Base-by-base conservation (phyloP, 2,797 vertebrate genomes). In the Leptodactylus fallax region DNA sequence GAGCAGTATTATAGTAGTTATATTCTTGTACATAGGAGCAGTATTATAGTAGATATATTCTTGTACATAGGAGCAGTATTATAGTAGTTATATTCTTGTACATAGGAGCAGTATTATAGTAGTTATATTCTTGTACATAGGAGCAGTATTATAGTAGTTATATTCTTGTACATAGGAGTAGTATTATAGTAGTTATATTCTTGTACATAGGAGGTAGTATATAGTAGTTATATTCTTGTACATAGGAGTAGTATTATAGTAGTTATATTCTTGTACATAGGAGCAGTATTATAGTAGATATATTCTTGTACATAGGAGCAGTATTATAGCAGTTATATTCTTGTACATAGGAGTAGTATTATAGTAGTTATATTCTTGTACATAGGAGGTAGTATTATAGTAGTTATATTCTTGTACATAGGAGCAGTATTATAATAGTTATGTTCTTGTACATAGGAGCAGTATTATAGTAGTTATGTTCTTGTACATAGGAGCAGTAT, bases 161-260 rank as follows among this genome's bases (percentile, higher is more conserved):
- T 63, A 56, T 56, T 56, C 55, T 56, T 56, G 55, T 63, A 63
- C 9, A 63, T 21, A 63, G 60, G 19, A 11, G 65, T n/a, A 67
- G 65, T 67, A 67, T 67, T 67, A 67, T 67, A 67, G 65, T 27
- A 67, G 23, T 67, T 67, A 67, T 67, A 67, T 63, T 63, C 55
- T 56, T 56, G 55, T 56, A 63, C 21, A n/a, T 63, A 63, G 60
- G 60, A 14, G 60, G 21, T 7, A 63, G 60, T 63, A 63, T 63
- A 63, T 63, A 63, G 60, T n/a, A 63, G 21, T 7, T 63, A 63
- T 63, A 21, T 25, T 67, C 65, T 67, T 67, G 65, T 67, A 67
- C 12, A 67, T 67, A 67, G 65, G 65, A 16, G 63, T 25, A 67
- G 25, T 67, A 27, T 67, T 67, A 67, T 67, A 67, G 65, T 67